Evolutionary conservation across 2,113 vertebrate species (phyloP), one percentile per base, ranked within the genome.

Genomic region (Sylvia atricapilla): DNA sequence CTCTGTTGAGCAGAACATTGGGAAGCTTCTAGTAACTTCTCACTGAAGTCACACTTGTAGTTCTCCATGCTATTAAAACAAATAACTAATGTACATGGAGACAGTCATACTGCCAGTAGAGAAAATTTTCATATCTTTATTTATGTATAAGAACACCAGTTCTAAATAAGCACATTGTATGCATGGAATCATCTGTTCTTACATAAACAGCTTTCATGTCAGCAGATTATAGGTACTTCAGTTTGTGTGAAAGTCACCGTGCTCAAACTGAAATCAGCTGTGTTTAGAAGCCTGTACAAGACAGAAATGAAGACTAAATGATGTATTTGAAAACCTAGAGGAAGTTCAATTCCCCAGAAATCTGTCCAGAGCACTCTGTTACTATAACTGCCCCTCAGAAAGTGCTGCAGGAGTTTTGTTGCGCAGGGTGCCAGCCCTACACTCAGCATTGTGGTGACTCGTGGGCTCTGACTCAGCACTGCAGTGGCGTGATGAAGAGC

Each of bases 391-490:
- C 35, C 50, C 66, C 47, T 85, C 37, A 85, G 69, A 43, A 86
- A 64, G 15, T 35, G 39, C 39, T 39, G 7, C 35, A 17, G 56
- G 37, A 55, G 8, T 23, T 73, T 9, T 78, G 24, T 24, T 50
- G 56, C 80, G 62, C 22, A 25, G 24, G 39, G 7, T 58, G 46
- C 33, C 47, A 41, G 68, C 55, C 19, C 6, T 20, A 21, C 35
- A 8, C 0, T 0, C 62, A 31, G 47, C 25, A 2, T 21, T 1
- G 1, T 23, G 39, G 39, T 68, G 70, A 50, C 20, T n/a, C 0
- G 2, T 43, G 59, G 43, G 63, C 79, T 83, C 28, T 72, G 93
- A 84, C 70, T 94, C 90, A 82, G 78, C 60, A 41, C 14, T 21
- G 64, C 77, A 75, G 78, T 0, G 6, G 27, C 20, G 11, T 8